These are phyloP conservation scores for Isurus oxyrinchus DNA, from an alignment of 2,113 vertebrate species.

Conservation along the genomic window DNA sequence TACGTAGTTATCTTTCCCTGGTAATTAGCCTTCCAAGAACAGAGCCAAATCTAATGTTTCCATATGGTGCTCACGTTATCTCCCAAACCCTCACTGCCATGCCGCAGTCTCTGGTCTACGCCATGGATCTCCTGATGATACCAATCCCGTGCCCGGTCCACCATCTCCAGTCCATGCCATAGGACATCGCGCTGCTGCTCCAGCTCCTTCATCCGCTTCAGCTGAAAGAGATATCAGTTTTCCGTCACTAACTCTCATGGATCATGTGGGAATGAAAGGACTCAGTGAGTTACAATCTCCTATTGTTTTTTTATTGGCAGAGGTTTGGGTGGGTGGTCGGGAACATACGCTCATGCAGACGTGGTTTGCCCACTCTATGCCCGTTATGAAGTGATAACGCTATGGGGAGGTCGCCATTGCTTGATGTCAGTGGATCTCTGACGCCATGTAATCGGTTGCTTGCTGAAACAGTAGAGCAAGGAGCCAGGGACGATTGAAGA, in stretches of 20 bases:
- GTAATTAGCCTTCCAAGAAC: neutral
- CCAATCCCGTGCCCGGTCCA: slow-evolving; percentile 47
- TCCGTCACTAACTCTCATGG: neutral
- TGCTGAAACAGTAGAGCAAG: neutral
- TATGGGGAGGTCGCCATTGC: too few species aligned
- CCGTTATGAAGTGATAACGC: too few species aligned
- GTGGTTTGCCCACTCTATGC: neutral
- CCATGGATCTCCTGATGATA: slow-evolving; percentile 44
- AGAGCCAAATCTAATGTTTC: neutral
- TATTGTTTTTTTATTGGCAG: neutral
- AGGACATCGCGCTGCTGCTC: slow-evolving; percentile 49
- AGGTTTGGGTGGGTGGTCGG: neutral
- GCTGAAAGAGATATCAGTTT: slow-evolving; percentile 37
- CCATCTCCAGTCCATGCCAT: slow-evolving; percentile 50
- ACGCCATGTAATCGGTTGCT: neutral
- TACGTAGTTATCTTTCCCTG: neutral
- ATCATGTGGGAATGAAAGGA: neutral
- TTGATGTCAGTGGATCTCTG: neutral
- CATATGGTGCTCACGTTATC: slow-evolving; percentile 54
- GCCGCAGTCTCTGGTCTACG: slow-evolving; percentile 43
- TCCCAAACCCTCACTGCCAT: slow-evolving; percentile 60
- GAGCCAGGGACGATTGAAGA: too few species aligned
- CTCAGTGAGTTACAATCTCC: neutral
- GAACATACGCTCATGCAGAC: neutral
- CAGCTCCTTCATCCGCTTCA: slow-evolving; percentile 49